These are phyloP conservation scores for Microcebus jonahi DNA, from an alignment of 2,113 vertebrate species.

Conservation along the genomic window DNA sequence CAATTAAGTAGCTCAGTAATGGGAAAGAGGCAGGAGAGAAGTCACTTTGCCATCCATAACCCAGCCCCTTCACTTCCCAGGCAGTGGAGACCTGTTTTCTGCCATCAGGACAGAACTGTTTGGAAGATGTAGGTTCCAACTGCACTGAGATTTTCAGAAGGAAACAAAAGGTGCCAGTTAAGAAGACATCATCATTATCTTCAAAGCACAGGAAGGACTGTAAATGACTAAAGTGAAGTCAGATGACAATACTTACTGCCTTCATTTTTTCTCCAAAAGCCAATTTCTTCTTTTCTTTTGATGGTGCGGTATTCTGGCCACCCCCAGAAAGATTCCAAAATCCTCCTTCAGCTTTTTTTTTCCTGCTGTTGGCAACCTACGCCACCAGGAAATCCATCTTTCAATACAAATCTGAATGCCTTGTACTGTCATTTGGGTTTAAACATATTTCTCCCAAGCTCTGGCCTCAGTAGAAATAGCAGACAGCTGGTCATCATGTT, in stretches of 20 bases:
- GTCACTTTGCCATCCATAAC: not conserved
- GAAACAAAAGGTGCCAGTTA: constrained; percentile 36
- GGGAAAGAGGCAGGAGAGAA: constrained; percentile 28
- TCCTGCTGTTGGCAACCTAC: constrained; percentile 22
- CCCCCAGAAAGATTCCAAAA: constrained; percentile 61
- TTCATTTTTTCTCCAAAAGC: constrained; percentile 41
- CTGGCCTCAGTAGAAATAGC: constrained; percentile 64
- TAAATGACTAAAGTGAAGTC: constrained; percentile 43
- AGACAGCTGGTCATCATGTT: constrained; percentile 69
- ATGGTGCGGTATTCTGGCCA: constrained; percentile 16
- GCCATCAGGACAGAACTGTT: not conserved
- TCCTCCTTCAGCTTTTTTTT: constrained; percentile 51
- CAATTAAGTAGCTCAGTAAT: constrained; percentile 37
- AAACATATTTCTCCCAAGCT: constrained; percentile 60
- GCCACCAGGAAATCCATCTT: constrained; percentile 58
- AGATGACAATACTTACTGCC: constrained; percentile 32
- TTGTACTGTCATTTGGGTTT: constrained; percentile 54
- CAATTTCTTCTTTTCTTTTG: constrained; percentile 45
- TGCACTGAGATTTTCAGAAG: not conserved
- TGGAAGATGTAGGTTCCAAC: not conserved
- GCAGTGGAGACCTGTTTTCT: not conserved
- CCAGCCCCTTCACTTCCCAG: not conserved
- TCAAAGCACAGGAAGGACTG: constrained; percentile 62
- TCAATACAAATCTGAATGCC: constrained; percentile 48
- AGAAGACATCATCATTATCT: constrained; percentile 43